Percentiles rank a stretch among this genome's conserved stretches.
phyloP scores from a whole-genome alignment of 2,888 invertebrate species.

The Tinea trinotella region DNA sequence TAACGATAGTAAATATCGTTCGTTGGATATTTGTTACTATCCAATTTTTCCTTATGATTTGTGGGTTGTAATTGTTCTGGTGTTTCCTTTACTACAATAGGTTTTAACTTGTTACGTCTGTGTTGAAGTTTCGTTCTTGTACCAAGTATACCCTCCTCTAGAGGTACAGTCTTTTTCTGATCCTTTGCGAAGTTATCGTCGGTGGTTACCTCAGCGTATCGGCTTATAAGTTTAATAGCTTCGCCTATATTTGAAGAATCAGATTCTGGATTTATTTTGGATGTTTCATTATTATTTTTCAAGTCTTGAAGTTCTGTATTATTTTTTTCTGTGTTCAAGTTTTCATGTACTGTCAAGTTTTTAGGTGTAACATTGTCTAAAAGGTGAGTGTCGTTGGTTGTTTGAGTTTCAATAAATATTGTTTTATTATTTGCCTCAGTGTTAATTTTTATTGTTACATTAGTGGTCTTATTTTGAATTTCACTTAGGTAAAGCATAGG shows the following conservation, averaged over 20 bases:
- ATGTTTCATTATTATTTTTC: slow-evolving; percentile 41
- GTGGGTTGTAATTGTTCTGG: slow-evolving; percentile 27
- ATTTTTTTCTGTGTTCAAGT: slow-evolving; percentile 23
- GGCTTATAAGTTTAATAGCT: slow-evolving; percentile 63
- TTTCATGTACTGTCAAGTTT: slow-evolving; percentile 26
- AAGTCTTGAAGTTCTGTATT: slow-evolving; percentile 30
- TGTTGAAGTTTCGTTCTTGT: slow-evolving; percentile 62
- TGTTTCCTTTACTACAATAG: slow-evolving; percentile 27
- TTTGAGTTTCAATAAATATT: slow-evolving; percentile 24
- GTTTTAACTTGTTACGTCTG: slow-evolving; percentile 48
- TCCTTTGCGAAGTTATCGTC: slow-evolving; percentile 62
- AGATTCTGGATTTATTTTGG: slow-evolving; percentile 59
- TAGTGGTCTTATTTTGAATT: slow-evolving; percentile 20
- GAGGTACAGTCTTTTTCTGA: slow-evolving; percentile 40
- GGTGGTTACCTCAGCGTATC: slow-evolving; percentile 64
- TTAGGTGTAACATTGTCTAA: slow-evolving; percentile 20
- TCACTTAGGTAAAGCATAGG: slow-evolving; percentile 44
- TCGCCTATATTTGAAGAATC: slow-evolving; percentile 65
- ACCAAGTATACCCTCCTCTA: slow-evolving; percentile 53
- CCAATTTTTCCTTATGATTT: slow-evolving; percentile 15
- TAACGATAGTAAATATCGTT: slow-evolving; percentile 49
- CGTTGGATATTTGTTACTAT: slow-evolving; percentile 29
- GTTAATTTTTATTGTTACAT: slow-evolving; percentile 21
- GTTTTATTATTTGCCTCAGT: slow-evolving; percentile 23
- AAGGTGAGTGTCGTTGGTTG: slow-evolving; percentile 22